Base-by-base conservation (phyloP, 2,888 invertebrate genomes). In the Dusona sp. region DNA sequence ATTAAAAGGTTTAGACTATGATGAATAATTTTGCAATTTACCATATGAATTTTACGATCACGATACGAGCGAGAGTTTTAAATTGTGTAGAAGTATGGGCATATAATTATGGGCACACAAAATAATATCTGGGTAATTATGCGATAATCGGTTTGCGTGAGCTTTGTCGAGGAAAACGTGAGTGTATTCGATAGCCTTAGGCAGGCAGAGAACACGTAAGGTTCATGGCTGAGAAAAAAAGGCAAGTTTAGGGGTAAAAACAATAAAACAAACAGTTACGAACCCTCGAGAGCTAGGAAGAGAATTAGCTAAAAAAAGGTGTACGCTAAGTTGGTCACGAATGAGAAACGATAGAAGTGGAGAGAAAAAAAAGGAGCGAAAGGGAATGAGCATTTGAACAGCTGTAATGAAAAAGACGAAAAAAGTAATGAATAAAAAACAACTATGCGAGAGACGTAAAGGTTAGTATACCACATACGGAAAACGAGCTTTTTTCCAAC, bases 111-210 rank as follows among this genome's bases (percentile, higher is more conserved):
- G 19, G n/a, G 70, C 68, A 36, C 38, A 33, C 29, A 19, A 42
- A 48, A 85, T 73, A 73, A 84, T 72, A 70, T 67, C 64, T 72
- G 57, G 73, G 61, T 73, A 87, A 87, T 87, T 85, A 70, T 78
- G 51, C 54, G 74, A 79, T 83, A 87, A 87, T 83, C 77, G 80
- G 48, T 83, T 85, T 74, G 83, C 83, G 85, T 83, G 85, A 80
- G 78, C 57, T 48, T 48, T 54, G 80, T 73, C 45, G 67, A 80
- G 42, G 29, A 79, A 81, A 83, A 78, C 82, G 74, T 61, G 68
- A 70, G n/a, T 36, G 61, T 38, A 48, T 54, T 68, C 51, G 70
- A 74, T 73, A 79, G 75, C 48, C 51, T 38, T 29, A 51, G 22
- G 51, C 25, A 42, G 61, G 1, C 13, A 48, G 38, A 19, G 42